Percentiles rank a stretch among this genome's conserved stretches.
Conservation (phyloP, 30 jellyfish, hydroid and myxozoan species). For the Pseudorhiza aurosa region DNA sequence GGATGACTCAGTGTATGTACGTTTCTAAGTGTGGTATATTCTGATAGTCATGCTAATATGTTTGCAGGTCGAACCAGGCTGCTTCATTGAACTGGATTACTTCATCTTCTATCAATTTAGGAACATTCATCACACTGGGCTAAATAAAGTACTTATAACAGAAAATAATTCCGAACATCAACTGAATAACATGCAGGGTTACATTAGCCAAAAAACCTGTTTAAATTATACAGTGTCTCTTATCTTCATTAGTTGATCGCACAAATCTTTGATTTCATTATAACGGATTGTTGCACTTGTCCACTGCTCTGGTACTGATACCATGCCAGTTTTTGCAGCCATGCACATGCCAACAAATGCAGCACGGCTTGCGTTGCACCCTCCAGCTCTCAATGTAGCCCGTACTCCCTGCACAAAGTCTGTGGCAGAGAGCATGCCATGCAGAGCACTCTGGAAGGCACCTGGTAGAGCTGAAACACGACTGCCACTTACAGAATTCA, state of each 20-base stretch:
- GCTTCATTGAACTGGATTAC: too few relatives aligned
- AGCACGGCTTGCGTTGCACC: conserved; percentile 58
- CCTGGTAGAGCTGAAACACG: conserved; percentile 56
- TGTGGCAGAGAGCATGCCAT: conserved; percentile 20
- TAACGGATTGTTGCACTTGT: conserved; percentile 3
- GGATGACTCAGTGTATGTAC: too few relatives aligned
- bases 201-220: too few relatives aligned
- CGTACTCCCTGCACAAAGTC: conserved; percentile 45
- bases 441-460: conserved; percentile 54
- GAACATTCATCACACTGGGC: too few relatives aligned
- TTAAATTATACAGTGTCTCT: neutral
- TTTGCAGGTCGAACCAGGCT: too few relatives aligned
- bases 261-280: conserved; percentile 10
- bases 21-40: too few relatives aligned
- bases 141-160: too few relatives aligned
- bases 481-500: too few relatives aligned
- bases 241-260: conserved; percentile 15
- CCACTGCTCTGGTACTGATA: conserved; percentile 45
- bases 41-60: too few relatives aligned
- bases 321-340: conserved; percentile 32
- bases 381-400: conserved; percentile 52
- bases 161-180: too few relatives aligned
- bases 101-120: too few relatives aligned
- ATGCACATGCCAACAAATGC: conserved; percentile 30
- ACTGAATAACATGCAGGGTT: too few relatives aligned